Evolutionary conservation across 2,888 invertebrate species (phyloP).

Genomic region (Macropis europaea): DNA sequence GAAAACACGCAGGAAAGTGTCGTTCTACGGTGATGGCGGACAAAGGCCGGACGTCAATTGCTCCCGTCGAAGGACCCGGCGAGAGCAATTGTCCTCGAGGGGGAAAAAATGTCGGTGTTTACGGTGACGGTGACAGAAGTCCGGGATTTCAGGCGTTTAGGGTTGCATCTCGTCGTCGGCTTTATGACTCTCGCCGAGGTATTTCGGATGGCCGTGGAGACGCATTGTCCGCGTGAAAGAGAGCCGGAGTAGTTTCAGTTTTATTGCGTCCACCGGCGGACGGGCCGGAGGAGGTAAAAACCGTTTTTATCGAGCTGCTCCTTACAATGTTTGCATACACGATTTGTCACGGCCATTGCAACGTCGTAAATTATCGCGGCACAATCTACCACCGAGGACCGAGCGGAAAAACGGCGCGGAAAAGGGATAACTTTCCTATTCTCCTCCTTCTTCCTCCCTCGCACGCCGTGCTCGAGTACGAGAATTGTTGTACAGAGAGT

Average conservation of each 20-base stretch:
- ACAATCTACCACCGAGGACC: conserved; percentile 37
- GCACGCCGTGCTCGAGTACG: not conserved
- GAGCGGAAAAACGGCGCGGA: conserved; percentile 8
- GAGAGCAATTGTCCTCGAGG: conserved; percentile 4
- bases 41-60: conserved; percentile 7
- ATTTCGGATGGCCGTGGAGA: conserved; percentile 6
- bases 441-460: not conserved
- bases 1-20: no score
- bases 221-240: conserved; percentile 42
- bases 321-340: conserved; percentile 77
- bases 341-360: conserved; percentile 77
- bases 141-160: conserved; percentile 35
- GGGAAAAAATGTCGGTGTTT: conserved; percentile 27
- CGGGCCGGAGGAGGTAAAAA: conserved; percentile 60
- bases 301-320: conserved; percentile 73
- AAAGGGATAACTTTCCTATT: conserved; percentile 23
- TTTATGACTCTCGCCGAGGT: conserved; percentile 58
- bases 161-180: conserved; percentile 38
- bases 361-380: conserved; percentile 73
- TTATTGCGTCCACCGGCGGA: conserved; percentile 70
- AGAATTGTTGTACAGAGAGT: not conserved
- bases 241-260: conserved; percentile 71
- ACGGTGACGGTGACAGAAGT: conserved; percentile 36
- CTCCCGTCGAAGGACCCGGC: not conserved
- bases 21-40: no score